Evolutionary conservation across 2,888 invertebrate genomes (phyloP).

Genomic region (Heliconius sara): DNA sequence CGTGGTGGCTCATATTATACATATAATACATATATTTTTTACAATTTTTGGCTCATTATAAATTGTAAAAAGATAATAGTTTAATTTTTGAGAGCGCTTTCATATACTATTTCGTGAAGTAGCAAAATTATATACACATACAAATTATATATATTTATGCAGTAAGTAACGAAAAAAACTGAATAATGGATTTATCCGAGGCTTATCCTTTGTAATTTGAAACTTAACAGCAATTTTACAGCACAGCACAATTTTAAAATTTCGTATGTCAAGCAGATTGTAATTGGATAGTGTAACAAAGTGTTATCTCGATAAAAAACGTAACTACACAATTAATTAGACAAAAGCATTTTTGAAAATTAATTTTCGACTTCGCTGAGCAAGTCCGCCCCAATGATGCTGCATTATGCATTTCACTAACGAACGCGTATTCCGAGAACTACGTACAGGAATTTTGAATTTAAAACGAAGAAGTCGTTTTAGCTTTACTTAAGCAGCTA

Average conservation of each 20-base stretch:
- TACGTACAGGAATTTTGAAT: slow-evolving; percentile 65
- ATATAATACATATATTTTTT: too few species aligned
- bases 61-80: too few species aligned
- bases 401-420: slow-evolving; percentile 80
- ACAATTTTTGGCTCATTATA: too few species aligned
- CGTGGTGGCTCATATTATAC: too few species aligned
- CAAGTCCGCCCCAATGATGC: slow-evolving; percentile 57
- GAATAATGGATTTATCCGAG: too few species aligned
- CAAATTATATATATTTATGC: too few species aligned
- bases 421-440: slow-evolving; percentile 71
- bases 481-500: slow-evolving; percentile 55
- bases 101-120: too few species aligned
- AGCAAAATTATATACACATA: too few species aligned
- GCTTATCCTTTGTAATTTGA: not conserved
- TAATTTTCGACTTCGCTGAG: slow-evolving; percentile 39
- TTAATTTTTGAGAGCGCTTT: too few species aligned
- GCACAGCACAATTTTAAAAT: not conserved
- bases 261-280: too few species aligned
- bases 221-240: not conserved
- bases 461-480: slow-evolving; percentile 61
- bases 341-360: slow-evolving; percentile 28
- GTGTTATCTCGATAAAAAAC: slow-evolving; percentile 15
- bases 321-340: slow-evolving; percentile 25
- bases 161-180: too few species aligned
- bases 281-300: not conserved